Percentiles rank a stretch among this genome's conserved stretches.
Conservation (phyloP, 1,140 invertebrate genomes). For the Pseudobourletiella spinata region DNA sequence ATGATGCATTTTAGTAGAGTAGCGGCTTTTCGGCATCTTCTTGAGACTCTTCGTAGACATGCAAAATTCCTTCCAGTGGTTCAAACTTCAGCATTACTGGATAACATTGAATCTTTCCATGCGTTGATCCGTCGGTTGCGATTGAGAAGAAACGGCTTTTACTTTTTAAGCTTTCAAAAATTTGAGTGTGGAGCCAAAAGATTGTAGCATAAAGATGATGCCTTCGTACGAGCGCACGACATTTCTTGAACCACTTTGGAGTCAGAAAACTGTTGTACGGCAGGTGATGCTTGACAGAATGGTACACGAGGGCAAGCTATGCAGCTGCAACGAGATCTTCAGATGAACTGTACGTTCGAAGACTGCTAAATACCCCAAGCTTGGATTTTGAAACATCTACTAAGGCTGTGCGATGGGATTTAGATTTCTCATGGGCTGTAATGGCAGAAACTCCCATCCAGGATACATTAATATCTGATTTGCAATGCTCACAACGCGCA, state of each 20-base stretch:
- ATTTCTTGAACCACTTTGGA: not conserved
- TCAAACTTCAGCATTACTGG: not conserved
- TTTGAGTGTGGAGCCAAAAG: not conserved
- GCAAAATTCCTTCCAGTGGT: not conserved
- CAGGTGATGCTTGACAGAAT: not conserved
- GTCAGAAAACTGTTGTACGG: not conserved
- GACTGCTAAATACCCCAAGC: too few relatives aligned
- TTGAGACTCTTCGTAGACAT: not conserved
- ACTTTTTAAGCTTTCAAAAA: not conserved
- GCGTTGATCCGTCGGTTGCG: not conserved
- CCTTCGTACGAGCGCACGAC: not conserved
- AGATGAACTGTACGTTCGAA: too few relatives aligned
- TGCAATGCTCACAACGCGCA: too few relatives aligned
- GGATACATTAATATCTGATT: too few relatives aligned
- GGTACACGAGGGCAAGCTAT: not conserved
- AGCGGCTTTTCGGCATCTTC: not conserved
- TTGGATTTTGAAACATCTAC: too few relatives aligned
- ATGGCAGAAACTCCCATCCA: too few relatives aligned
- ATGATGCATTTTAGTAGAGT: not conserved
- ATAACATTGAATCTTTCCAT: not conserved
- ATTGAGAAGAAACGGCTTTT: not conserved
- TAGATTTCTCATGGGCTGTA: too few relatives aligned
- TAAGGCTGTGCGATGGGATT: too few relatives aligned
- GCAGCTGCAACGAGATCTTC: not conserved
- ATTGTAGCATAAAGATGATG: not conserved